A percentile compares a stretch with the other conserved stretches of the same genome.
These are phyloP conservation scores for Actinemys pallida DNA, from an alignment of 2,113 vertebrate species.

Conservation along the genomic window DNA sequence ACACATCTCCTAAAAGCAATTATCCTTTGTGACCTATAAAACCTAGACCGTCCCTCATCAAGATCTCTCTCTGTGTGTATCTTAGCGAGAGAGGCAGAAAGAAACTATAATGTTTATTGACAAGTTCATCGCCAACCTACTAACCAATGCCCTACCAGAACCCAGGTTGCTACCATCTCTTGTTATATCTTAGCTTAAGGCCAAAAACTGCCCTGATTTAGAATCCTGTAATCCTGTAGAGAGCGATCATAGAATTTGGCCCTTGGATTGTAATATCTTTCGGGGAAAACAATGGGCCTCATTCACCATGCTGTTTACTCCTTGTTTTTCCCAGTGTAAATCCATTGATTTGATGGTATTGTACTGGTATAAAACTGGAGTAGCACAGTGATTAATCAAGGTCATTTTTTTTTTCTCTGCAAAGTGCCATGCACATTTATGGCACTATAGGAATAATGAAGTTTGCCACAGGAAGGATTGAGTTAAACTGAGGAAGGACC, in stretches of 20 bases:
- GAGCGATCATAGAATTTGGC: background rate
- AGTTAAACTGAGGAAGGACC: background rate
- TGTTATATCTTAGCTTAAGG: conserved; percentile 5
- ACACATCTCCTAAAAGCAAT: conserved; percentile 39
- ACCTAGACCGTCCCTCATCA: background rate
- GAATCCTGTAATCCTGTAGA: background rate
- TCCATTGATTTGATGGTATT: background rate
- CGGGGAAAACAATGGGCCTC: background rate
- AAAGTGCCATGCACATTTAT: conserved; percentile 4
- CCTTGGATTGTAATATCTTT: background rate
- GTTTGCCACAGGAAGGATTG: background rate
- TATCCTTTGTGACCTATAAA: conserved; percentile 19
- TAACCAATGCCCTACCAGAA: background rate
- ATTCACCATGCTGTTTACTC: background rate
- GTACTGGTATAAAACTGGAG: background rate
- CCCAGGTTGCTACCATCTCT: background rate
- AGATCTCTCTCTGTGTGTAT: conserved; percentile 29
- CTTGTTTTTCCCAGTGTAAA: background rate
- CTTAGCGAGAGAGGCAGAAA: conserved; percentile 10
- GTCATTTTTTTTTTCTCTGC: background rate
- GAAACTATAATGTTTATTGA: conserved; percentile 19
- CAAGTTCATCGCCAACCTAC: conserved; percentile 19
- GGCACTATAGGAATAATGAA: background rate
- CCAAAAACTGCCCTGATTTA: background rate
- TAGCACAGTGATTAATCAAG: background rate